Conservation (phyloP, 2,888 invertebrate species). For the Doris montereyensis region DNA sequence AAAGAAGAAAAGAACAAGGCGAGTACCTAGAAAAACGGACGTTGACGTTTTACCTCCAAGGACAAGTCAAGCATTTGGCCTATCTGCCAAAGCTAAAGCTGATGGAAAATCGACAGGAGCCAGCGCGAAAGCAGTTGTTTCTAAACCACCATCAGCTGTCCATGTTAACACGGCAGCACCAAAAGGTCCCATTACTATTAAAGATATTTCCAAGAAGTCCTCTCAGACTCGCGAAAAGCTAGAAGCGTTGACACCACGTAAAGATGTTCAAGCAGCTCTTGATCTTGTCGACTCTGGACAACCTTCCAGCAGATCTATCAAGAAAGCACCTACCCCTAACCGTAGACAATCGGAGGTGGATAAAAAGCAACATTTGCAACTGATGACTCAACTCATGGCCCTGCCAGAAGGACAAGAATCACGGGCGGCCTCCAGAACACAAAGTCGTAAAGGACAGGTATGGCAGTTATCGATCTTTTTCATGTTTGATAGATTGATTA, state of each 20-base stretch:
- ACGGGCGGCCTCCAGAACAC: background rate
- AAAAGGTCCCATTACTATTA: constrained; percentile 5
- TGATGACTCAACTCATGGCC: background rate
- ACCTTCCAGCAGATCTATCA: background rate
- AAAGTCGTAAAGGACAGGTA: no score
- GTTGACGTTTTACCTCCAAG: background rate
- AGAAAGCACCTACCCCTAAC: background rate
- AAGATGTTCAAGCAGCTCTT: no score
- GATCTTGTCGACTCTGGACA: no score
- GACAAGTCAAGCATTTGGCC: constrained; percentile 9
- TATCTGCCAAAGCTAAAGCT: background rate
- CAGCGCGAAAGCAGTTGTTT: background rate
- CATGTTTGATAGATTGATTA: no score
- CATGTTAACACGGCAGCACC: no score
- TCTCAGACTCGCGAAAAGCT: background rate
- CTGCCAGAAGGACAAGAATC: background rate
- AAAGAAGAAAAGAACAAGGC: background rate
- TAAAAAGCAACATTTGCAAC: background rate
- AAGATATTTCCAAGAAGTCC: constrained; percentile 7
- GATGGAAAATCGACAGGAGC: background rate
- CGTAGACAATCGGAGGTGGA: background rate
- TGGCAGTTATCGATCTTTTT: no score
- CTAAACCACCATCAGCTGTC: background rate
- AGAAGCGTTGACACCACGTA: no score
- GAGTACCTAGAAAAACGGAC: background rate